Percentiles rank a stretch among this genome's conserved stretches.
Conservation (phyloP, 2,113 vertebrate genomes). For the Cyprinus carpio region DNA sequence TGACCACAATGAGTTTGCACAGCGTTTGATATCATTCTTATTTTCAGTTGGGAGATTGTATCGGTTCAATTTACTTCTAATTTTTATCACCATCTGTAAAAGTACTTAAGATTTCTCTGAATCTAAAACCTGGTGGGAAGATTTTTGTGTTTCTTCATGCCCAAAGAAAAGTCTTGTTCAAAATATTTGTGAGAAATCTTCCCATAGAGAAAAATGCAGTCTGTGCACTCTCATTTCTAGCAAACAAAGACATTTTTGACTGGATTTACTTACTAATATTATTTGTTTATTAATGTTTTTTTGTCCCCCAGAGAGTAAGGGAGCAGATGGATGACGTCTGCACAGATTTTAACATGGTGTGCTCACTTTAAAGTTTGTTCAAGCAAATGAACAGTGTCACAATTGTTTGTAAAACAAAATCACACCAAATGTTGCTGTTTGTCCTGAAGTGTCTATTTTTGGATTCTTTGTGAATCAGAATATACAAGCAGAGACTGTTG, state of each 20-base stretch:
- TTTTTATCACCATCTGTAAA: conserved; percentile 62
- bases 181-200: neutral
- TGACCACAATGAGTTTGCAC: neutral
- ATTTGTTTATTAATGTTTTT: neutral
- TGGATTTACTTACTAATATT: neutral
- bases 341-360: neutral
- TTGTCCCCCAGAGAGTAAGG: neutral
- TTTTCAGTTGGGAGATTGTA: conserved; percentile 40
- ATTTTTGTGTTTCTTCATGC: conserved; percentile 50
- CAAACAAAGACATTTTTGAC: neutral
- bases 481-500: conserved; percentile 24
- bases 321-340: neutral
- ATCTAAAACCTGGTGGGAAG: conserved; percentile 47
- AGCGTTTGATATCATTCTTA: neutral
- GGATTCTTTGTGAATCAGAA: conserved; percentile 15
- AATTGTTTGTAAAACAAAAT: conserved; percentile 17
- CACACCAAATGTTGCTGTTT: neutral
- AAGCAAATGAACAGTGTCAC: neutral
- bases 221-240: neutral
- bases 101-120: conserved; percentile 56
- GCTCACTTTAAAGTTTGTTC: neutral
- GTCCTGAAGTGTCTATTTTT: neutral
- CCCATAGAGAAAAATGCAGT: neutral
- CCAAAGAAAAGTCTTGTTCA: conserved; percentile 52
- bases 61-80: conserved; percentile 38